A percentile compares a stretch with the other conserved stretches of the same genome.
Evolutionary conservation across 2,888 invertebrate species (phyloP).

Genomic region (Drosophila mayaguana): DNA sequence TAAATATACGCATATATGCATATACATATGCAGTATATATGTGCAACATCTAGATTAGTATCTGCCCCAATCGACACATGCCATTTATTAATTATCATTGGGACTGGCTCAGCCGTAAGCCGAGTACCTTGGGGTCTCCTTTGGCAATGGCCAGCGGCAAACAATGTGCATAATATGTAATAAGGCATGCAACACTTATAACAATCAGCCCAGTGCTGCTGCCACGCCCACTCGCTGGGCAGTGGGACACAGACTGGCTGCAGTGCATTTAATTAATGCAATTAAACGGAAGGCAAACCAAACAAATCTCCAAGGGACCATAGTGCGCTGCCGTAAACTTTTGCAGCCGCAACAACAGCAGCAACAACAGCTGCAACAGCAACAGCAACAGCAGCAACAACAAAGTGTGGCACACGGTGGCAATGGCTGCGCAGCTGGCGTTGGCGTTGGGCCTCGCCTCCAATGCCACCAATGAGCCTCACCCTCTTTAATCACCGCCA

Average conservation of each 20-base stretch:
- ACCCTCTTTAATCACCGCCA: constrained; percentile 78
- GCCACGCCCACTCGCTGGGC: constrained; percentile 29
- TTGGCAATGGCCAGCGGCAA: constrained; percentile 9
- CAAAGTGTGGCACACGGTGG: constrained; percentile 62
- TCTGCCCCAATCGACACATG: not conserved
- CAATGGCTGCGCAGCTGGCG: constrained; percentile 62
- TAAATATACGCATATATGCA: not conserved
- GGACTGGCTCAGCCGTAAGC: constrained; percentile 1
- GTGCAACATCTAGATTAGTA: not conserved
- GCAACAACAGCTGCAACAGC: constrained; percentile 12
- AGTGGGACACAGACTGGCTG: constrained; percentile 30
- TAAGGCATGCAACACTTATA: constrained; percentile 20
- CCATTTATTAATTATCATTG: not conserved
- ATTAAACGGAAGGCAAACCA: constrained; percentile 68
- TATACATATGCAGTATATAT: not conserved
- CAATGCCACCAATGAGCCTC: constrained; percentile 53
- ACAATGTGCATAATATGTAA: constrained; percentile 49
- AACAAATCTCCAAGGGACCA: constrained; percentile 50
- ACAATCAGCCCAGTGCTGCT: not conserved
- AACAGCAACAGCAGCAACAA: constrained; percentile 32
- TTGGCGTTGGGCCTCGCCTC: constrained; percentile 59
- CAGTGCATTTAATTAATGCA: constrained; percentile 71
- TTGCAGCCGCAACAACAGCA: constrained; percentile 22
- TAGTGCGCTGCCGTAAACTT: constrained; percentile 41
- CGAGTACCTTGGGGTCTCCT: constrained; percentile 8